Evolutionary conservation across 2,888 invertebrate species (phyloP).

Genomic region (Sinelater perroti): DNA sequence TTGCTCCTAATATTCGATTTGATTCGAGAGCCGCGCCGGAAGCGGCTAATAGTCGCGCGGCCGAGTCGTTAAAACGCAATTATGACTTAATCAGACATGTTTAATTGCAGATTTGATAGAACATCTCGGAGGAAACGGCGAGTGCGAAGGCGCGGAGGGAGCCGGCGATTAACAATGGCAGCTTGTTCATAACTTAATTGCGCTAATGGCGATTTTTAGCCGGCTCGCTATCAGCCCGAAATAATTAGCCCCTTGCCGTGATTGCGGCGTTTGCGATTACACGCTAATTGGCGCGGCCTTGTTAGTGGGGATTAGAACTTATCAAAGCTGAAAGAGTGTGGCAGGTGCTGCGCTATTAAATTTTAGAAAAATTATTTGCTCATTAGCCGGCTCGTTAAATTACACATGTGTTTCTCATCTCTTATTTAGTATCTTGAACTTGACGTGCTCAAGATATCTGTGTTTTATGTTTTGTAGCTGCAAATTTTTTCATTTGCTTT

Average conservation of each 20-base stretch:
- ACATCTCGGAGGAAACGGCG: constrained; percentile 25
- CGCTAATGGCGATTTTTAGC: constrained; percentile 7
- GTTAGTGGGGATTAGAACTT: no score
- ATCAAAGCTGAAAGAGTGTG: no score
- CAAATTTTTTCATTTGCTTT: no score
- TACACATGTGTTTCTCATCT: no score
- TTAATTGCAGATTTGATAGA: constrained; percentile 34
- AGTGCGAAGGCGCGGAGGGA: constrained; percentile 16
- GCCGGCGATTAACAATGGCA: not conserved
- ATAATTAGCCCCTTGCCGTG: constrained; percentile 5
- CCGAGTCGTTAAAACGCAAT: constrained; percentile 34
- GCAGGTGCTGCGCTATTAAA: no score
- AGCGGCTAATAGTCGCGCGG: constrained; percentile 32
- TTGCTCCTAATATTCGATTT: constrained; percentile 38
- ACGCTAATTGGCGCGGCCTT: no score
- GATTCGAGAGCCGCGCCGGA: constrained; percentile 31
- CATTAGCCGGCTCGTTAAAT: no score
- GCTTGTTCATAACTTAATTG: constrained; percentile 22
- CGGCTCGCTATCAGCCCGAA: not conserved
- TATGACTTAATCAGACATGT: constrained; percentile 37
- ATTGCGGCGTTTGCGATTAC: not conserved
- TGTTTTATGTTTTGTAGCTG: no score
- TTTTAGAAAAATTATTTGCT: no score
- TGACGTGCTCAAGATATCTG: no score
- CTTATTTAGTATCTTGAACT: no score